These are phyloP conservation scores for Sylvia atricapilla DNA, from an alignment of 2,113 vertebrate genomes.

Conservation along the genomic window DNA sequence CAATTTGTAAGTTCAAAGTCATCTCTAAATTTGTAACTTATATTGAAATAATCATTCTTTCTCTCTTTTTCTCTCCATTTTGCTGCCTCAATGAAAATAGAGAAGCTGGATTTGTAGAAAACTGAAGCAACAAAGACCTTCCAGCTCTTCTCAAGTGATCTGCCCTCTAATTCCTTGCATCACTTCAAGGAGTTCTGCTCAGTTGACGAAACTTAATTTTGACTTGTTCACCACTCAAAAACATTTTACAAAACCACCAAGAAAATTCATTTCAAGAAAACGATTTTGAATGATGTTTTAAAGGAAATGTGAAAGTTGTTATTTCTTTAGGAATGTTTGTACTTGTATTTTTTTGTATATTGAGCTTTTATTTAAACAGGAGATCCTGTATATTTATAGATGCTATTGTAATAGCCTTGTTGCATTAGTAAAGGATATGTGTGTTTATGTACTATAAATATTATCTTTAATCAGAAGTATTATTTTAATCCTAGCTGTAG, in stretches of 20 bases:
- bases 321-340: neutral
- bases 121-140: conserved; percentile 31
- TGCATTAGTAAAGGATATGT: neutral
- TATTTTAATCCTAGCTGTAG: neutral
- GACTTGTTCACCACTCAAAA: neutral
- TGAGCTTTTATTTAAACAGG: neutral
- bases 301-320: neutral
- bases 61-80: conserved; percentile 22
- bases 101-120: conserved; percentile 45
- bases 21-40: conserved; percentile 10
- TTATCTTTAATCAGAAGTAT: neutral
- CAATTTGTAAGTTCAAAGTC: conserved; percentile 3
- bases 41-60: conserved; percentile 43
- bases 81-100: conserved; percentile 44
- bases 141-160: conserved; percentile 15
- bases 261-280: neutral
- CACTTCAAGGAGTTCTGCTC: conserved; percentile 6
- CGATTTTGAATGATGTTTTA: neutral
- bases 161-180: conserved; percentile 22
- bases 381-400: neutral
- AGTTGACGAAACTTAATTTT: neutral
- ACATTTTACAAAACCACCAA: neutral
- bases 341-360: neutral
- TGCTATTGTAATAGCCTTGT: neutral
- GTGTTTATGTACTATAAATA: neutral